These are phyloP conservation scores for Machaerirhynchus nigripectus DNA, from an alignment of 2,113 vertebrate genomes.

Conservation along the genomic window DNA sequence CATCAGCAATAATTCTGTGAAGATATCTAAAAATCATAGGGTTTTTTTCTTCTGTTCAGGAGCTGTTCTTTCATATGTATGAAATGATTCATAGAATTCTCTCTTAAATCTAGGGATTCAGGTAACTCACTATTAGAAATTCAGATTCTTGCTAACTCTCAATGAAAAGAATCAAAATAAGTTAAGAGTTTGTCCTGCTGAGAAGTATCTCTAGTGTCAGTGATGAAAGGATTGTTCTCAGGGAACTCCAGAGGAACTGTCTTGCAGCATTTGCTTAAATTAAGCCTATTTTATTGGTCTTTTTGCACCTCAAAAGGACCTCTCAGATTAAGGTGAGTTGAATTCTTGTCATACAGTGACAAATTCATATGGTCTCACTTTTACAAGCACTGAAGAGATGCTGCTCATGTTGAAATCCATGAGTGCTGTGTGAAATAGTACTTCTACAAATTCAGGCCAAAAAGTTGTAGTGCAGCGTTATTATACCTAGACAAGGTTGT, in stretches of 20 bases:
- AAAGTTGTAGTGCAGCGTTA: neutral
- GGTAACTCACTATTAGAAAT: neutral
- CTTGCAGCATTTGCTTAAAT: conserved; percentile 9
- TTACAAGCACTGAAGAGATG: neutral
- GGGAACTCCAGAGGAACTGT: neutral
- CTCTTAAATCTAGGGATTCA: neutral
- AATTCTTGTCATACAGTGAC: neutral
- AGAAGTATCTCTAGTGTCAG: neutral
- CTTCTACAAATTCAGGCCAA: neutral
- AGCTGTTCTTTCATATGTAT: neutral
- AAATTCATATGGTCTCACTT: neutral
- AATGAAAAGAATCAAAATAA: conserved; percentile 13
- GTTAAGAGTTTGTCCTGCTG: neutral
- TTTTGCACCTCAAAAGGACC: neutral
- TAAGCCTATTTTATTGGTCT: neutral
- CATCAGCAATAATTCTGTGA: neutral
- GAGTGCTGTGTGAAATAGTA: neutral
- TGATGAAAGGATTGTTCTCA: neutral
- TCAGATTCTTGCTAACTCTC: neutral
- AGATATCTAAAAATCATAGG: neutral
- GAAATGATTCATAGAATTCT: neutral
- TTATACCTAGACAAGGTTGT: neutral
- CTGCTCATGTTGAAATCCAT: neutral
- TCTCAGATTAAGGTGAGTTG: neutral
- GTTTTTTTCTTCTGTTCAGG: neutral